phyloP scores from a whole-genome alignment of 2,888 invertebrate species.

The Agonopterix alstromeriana region DNA sequence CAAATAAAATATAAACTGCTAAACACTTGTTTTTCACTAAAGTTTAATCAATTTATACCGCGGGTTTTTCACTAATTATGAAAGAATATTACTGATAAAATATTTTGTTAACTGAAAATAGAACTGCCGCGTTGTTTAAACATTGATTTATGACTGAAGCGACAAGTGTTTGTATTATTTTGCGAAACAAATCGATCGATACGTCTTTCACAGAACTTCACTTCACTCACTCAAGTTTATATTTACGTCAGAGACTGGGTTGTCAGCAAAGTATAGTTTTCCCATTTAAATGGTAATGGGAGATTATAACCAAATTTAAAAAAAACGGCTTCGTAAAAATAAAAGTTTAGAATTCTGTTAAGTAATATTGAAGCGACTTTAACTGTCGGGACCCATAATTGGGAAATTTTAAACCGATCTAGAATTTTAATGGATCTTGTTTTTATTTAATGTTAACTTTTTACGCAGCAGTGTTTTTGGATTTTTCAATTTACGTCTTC shows the following conservation, averaged over 20 bases:
- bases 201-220: slow-evolving; percentile 12
- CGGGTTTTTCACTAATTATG: not conserved
- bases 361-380: too few species aligned
- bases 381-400: too few species aligned
- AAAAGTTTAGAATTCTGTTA: too few species aligned
- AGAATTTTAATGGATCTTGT: too few species aligned
- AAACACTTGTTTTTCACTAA: not conserved
- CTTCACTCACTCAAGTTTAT: slow-evolving; percentile 17
- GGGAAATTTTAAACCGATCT: too few species aligned
- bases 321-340: too few species aligned
- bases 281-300: not conserved
- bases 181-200: slow-evolving; percentile 43
- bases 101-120: not conserved
- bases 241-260: slow-evolving; percentile 43
- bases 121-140: slow-evolving; percentile 14
- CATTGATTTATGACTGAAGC: slow-evolving; percentile 24
- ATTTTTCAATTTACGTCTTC: too few species aligned
- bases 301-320: too few species aligned
- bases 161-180: slow-evolving; percentile 43
- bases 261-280: slow-evolving; percentile 16
- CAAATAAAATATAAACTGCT: not conserved
- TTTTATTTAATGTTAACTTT: too few species aligned
- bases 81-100: not conserved
- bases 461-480: too few species aligned
- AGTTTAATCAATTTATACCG: not conserved